phyloP scores from a whole-genome alignment of 1,140 invertebrate species.

The Eurytemora carolleeae region DNA sequence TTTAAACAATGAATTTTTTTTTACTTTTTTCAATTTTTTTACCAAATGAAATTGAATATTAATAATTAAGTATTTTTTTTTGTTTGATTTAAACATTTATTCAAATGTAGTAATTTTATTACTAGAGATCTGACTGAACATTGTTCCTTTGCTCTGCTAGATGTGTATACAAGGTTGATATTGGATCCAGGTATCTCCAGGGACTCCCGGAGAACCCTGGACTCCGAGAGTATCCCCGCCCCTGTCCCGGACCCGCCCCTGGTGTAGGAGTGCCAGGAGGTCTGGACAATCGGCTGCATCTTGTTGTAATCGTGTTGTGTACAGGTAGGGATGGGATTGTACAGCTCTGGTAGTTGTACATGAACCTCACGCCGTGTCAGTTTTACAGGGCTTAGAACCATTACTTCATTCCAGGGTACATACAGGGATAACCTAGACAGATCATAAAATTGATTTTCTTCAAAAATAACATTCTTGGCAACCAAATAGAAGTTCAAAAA shows the following conservation, averaged over 20 bases:
- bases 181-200: constrained; percentile 76
- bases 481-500: no score
- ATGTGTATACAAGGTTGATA: constrained; percentile 81
- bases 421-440: constrained; percentile 11
- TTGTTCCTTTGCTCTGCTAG: constrained; percentile 41
- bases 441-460: no score
- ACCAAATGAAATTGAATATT: no score
- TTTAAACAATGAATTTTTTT: no score
- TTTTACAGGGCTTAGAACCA: constrained; percentile 21
- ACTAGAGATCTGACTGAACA: neutral
- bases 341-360: constrained; percentile 17
- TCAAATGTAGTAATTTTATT: no score
- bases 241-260: neutral
- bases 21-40: no score
- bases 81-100: no score
- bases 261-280: constrained; percentile 57
- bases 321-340: constrained; percentile 44
- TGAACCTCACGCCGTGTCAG: constrained; percentile 18
- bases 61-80: no score
- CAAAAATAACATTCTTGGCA: no score
- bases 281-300: constrained; percentile 80
- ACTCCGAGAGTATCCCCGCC: constrained; percentile 67
- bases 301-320: constrained; percentile 71
- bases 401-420: constrained; percentile 24
- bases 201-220: constrained; percentile 78